phyloP scores from a whole-genome alignment of 2,888 invertebrate genomes.

The Conops quadrifasciatus region DNA sequence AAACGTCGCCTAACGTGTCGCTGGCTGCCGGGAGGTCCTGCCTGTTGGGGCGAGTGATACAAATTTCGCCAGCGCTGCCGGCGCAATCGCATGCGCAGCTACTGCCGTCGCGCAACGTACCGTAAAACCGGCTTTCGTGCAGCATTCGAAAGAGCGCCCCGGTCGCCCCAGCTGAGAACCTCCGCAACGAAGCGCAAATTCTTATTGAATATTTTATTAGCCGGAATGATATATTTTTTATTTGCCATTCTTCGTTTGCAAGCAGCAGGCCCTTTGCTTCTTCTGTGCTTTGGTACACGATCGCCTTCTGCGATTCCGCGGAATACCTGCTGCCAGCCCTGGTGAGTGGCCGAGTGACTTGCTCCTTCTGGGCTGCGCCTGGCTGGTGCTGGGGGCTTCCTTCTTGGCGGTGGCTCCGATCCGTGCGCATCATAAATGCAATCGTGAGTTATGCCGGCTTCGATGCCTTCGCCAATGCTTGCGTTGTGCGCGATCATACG shows the following conservation, averaged over 20 bases:
- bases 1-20: conserved; percentile 23
- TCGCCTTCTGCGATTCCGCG: too few relatives aligned
- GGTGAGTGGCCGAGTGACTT: too few relatives aligned
- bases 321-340: too few relatives aligned
- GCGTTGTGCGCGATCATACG: too few relatives aligned
- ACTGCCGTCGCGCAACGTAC: conserved; percentile 46
- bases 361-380: too few relatives aligned
- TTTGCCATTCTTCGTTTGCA: neutral
- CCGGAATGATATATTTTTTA: conserved; percentile 33
- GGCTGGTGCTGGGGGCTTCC: too few relatives aligned
- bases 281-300: too few relatives aligned
- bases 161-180: neutral
- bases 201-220: conserved; percentile 46
- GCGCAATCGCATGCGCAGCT: conserved; percentile 60
- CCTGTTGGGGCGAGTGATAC: conserved; percentile 45
- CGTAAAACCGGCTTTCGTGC: too few relatives aligned
- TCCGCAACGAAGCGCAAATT: conserved; percentile 9
- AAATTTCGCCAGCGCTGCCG: conserved; percentile 45
- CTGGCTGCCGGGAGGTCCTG: conserved; percentile 43
- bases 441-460: conserved; percentile 43
- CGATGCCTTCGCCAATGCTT: too few relatives aligned
- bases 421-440: conserved; percentile 42
- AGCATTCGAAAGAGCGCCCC: neutral
- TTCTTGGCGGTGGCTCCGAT: too few relatives aligned
- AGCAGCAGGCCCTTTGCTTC: neutral